These are phyloP conservation scores for Caiman crocodilus DNA, from an alignment of 2,797 vertebrate genomes.

Conservation along the genomic window DNA sequence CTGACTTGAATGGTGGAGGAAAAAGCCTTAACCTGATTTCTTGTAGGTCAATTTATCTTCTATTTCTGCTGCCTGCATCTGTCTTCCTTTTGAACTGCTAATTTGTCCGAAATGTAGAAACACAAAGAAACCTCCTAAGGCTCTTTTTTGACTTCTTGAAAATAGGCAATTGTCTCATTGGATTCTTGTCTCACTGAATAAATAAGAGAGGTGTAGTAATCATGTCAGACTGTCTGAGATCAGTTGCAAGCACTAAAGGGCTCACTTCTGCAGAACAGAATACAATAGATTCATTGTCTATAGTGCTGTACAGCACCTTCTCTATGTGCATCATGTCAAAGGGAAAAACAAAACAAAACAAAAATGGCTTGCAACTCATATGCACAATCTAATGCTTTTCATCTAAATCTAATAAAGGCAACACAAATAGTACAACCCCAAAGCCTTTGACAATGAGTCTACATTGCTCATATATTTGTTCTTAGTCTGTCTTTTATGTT, in stretches of 20 bases:
- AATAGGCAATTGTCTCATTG: constrained; percentile 28
- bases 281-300: constrained; percentile 61
- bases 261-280: constrained; percentile 53
- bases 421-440: constrained; percentile 6
- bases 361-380: constrained; percentile 58
- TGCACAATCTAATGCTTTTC: constrained; percentile 63
- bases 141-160: constrained; percentile 46
- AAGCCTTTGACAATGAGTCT: not conserved
- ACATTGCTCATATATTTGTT: not conserved
- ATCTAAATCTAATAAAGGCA: constrained; percentile 59
- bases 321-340: constrained; percentile 51
- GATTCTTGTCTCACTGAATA: constrained; percentile 45
- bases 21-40: constrained; percentile 1
- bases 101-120: constrained; percentile 18
- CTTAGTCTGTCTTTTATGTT: constrained; percentile 6
- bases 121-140: not conserved
- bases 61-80: not conserved
- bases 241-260: constrained; percentile 44
- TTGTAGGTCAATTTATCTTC: constrained; percentile 11
- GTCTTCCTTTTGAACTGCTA: not conserved
- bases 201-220: constrained; percentile 51
- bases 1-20: not conserved
- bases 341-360: constrained; percentile 71
- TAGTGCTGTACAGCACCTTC: constrained; percentile 47
- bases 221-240: constrained; percentile 65